phyloP scores from a whole-genome alignment of 2,797 vertebrate species.

The Sardinella longiceps region DNA sequence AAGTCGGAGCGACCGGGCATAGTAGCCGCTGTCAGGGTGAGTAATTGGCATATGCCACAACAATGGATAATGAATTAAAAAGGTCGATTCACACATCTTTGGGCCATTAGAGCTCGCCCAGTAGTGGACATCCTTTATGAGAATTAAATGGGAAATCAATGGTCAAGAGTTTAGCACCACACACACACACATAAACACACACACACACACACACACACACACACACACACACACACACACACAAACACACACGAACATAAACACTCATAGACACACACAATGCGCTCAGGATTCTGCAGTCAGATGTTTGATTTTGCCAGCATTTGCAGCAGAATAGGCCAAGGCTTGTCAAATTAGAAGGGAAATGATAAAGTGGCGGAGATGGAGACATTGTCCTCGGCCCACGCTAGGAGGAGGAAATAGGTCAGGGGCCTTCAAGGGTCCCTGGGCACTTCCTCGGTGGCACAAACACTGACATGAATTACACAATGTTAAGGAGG shows the following conservation, averaged over 20 bases:
- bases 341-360: slow-evolving; percentile 37
- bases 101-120: background rate
- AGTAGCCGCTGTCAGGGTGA: background rate
- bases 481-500: background rate
- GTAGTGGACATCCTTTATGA: slow-evolving; percentile 20
- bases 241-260: background rate
- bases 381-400: slow-evolving; percentile 53
- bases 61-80: slow-evolving; percentile 15
- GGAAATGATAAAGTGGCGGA: slow-evolving; percentile 61
- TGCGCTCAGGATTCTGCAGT: background rate
- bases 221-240: background rate
- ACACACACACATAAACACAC: background rate
- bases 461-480: background rate
- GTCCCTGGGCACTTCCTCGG: background rate
- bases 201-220: background rate
- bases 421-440: slow-evolving; percentile 53
- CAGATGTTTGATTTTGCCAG: slow-evolving; percentile 5
- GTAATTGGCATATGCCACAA: background rate
- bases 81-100: background rate
- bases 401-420: slow-evolving; percentile 47
- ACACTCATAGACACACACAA: background rate
- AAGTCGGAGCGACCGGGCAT: background rate
- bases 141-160: slow-evolving; percentile 20
- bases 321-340: slow-evolving; percentile 24
- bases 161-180: background rate